Conservation (phyloP, 2,113 vertebrate genomes). For the Origma solitaria region DNA sequence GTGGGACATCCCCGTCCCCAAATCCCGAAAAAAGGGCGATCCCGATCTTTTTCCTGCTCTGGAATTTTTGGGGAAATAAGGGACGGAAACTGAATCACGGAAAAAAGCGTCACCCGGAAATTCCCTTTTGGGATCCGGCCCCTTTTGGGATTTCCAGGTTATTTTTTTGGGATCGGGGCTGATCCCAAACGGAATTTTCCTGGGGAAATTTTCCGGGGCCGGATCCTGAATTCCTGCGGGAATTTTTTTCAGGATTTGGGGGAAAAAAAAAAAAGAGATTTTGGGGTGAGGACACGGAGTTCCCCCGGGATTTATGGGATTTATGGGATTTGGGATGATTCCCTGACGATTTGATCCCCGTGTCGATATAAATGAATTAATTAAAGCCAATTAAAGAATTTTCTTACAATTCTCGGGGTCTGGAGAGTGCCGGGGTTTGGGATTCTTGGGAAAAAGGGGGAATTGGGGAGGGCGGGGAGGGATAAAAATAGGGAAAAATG, state of each 20-base stretch:
- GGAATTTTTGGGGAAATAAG: not conserved
- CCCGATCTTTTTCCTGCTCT: no score
- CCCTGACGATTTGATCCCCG: not conserved
- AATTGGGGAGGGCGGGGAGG: no score
- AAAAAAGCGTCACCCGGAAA: not conserved
- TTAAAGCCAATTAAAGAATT: constrained; percentile 48
- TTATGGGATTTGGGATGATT: not conserved
- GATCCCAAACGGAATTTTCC: not conserved
- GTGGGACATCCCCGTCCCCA: not conserved
- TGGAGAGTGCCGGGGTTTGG: not conserved
- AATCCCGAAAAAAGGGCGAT: not conserved
- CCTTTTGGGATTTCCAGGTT: not conserved
- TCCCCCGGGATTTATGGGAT: not conserved
- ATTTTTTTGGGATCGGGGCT: not conserved
- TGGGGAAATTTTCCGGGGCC: not conserved
- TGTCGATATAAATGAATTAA: constrained; percentile 4
- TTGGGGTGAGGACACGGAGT: no score
- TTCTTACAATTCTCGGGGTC: not conserved
- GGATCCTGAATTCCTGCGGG: no score
- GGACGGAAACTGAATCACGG: not conserved
- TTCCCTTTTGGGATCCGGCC: not conserved
- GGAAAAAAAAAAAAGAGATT: no score
- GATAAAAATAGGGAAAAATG: no score
- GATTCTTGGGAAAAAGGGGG: no score
- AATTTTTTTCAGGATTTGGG: no score